Evolutionary conservation across 2,797 vertebrate genomes (phyloP).

Genomic region (Xerus rutilus): DNA sequence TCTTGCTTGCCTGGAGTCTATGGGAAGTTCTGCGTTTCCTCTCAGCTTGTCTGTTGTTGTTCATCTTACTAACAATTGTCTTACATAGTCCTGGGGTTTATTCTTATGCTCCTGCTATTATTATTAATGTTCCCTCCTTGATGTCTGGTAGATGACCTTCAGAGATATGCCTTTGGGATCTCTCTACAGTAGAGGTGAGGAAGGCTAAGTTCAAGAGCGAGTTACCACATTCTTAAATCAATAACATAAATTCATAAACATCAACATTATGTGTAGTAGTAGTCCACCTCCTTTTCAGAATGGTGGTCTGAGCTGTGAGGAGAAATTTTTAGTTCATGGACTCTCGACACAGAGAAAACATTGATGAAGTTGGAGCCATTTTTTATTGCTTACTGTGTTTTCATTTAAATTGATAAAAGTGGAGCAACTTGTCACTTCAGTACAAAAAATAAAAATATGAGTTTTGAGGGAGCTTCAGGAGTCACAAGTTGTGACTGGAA

Average conservation of each 20-base stretch:
- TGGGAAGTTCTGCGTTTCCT: neutral
- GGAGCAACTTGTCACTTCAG: constrained; percentile 60
- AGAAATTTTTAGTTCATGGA: neutral
- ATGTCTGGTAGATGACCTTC: neutral
- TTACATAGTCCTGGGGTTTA: neutral
- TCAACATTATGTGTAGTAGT: neutral
- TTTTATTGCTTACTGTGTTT: constrained; percentile 54
- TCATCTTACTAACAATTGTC: neutral
- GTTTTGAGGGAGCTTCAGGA: constrained; percentile 72
- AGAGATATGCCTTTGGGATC: neutral
- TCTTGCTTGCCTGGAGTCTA: neutral
- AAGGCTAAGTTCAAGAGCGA: neutral
- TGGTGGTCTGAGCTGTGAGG: neutral
- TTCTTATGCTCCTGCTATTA: constrained; percentile 5
- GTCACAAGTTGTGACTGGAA: constrained; percentile 64
- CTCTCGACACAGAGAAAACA: neutral
- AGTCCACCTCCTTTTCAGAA: neutral
- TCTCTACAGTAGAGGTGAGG: neutral
- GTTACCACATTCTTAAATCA: neutral
- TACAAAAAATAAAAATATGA: constrained; percentile 61
- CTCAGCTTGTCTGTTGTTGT: neutral
- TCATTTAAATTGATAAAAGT: constrained; percentile 69
- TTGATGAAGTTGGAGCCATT: neutral
- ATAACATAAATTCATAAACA: neutral
- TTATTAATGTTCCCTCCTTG: neutral